Evolutionary conservation across 2,888 invertebrate species (phyloP), one percentile per base, ranked within the genome.

Genomic region (Drosophila quinaria): DNA sequence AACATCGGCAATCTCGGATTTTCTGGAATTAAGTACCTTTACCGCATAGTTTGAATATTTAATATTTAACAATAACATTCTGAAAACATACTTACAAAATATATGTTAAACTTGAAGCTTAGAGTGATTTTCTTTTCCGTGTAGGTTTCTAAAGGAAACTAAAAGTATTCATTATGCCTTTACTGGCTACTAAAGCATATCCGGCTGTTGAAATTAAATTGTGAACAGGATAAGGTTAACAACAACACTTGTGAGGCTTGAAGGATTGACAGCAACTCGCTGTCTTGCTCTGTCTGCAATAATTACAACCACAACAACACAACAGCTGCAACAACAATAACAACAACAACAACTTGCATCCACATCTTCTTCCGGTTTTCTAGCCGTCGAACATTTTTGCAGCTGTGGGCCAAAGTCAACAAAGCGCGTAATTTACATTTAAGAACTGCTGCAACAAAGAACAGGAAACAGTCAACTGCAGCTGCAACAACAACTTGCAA

Each of bases 341-440:
- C 52, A 47, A 31, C 55, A 55, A 17, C 49, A 61, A 17, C 35
- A 17, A 37, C 8, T 51, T 51, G 49, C 33, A 29, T n/a, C 44
- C 55, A 56, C 55, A 56, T 39, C 55, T 59, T 39, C 55, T 59
- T 71, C 66, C 60, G 56, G 47, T 19, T 59, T 58, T 37, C 11
- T 29, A 9, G n/a, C 10, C 22, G 37, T 50, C 42, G 41, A 33
- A 44, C 51, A 47, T 31, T 49, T 59, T 59, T 70, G 56, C 72
- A 68, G 59, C 58, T 61, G 69, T 47, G 62, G 65, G 71, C 81
- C 63, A 86, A 75, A 87, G 84, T 87, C 82, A 85, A 87, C 82
- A 85, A 82, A 85, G 87, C 86, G 78, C 87, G 75, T 85, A 87
- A 85, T 87, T 85, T 87, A 78, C 88, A 83, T 85, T 81, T 85